Percentiles rank a stretch among this genome's conserved stretches.
These are phyloP conservation scores for Pomatorhinus ruficollis DNA, from an alignment of 2,113 vertebrate genomes.

Conservation along the genomic window DNA sequence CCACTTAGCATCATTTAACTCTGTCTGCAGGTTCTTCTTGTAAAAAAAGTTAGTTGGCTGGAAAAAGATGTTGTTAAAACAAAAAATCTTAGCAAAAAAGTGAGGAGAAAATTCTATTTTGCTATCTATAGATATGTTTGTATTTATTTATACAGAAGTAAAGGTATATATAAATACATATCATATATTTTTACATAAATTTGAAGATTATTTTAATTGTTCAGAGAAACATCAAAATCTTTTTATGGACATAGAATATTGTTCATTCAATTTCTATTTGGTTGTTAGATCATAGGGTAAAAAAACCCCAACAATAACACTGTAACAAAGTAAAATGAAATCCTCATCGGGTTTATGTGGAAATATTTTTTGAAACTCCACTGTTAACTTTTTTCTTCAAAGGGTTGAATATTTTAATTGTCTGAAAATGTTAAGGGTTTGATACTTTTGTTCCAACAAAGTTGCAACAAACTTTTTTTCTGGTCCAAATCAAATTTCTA, in stretches of 20 bases:
- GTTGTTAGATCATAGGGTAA: background rate
- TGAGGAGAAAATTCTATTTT: background rate
- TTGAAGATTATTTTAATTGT: background rate
- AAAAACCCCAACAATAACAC: accelerated
- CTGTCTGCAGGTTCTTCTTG: background rate
- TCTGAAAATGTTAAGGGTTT: background rate
- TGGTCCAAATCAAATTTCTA: background rate
- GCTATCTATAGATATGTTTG: background rate
- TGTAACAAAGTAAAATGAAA: background rate
- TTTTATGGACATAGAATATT: background rate
- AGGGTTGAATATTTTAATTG: background rate
- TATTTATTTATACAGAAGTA: background rate
- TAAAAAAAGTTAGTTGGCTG: background rate
- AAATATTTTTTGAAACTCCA: background rate
- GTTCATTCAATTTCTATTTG: background rate
- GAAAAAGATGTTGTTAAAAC: background rate
- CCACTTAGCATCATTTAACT: background rate
- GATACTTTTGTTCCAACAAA: background rate
- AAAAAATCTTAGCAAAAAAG: background rate
- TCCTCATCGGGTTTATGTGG: background rate
- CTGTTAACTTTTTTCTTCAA: background rate
- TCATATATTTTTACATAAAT: background rate
- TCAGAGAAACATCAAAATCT: background rate
- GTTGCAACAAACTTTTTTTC: background rate
- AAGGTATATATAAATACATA: background rate